phyloP scores from a whole-genome alignment of 2,113 vertebrate genomes.

The Nansenia antarctica region DNA sequence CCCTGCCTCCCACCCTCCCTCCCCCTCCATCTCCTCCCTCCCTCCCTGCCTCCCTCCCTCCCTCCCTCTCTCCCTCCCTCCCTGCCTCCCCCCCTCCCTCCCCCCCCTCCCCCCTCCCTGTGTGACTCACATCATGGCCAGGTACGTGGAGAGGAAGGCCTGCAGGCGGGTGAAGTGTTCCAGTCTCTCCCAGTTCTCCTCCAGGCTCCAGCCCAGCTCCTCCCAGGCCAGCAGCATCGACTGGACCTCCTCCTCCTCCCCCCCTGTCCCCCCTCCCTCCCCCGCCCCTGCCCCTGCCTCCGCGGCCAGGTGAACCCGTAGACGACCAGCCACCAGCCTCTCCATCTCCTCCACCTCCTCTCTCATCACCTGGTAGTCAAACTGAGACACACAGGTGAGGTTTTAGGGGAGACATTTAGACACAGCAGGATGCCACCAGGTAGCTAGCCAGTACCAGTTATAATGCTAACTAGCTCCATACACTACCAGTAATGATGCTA shows the following conservation, averaged over 20 bases:
- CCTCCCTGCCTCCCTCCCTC: too few species aligned
- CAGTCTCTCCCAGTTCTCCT: conserved; percentile 41
- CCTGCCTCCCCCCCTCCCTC: too few species aligned
- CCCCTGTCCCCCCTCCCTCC: conserved; percentile 32
- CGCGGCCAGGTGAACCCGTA: conserved; percentile 36
- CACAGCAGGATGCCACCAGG: too few species aligned
- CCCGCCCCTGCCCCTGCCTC: conserved; percentile 9
- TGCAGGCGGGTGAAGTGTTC: conserved; percentile 56
- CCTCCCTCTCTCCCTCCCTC: too few species aligned
- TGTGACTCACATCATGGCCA: conserved; percentile 76
- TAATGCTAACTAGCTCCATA: too few species aligned
- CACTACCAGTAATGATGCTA: too few species aligned
- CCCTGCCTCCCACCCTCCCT: too few species aligned
- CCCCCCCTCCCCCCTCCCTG: neutral
- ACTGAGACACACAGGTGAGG: too few species aligned
- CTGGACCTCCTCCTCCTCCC: conserved; percentile 32
- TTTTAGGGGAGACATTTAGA: too few species aligned
- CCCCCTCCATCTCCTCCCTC: too few species aligned
- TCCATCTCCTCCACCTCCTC: conserved; percentile 63
- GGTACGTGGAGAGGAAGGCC: conserved; percentile 72
- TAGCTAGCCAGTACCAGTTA: too few species aligned
- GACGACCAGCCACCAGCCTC: conserved; percentile 10
- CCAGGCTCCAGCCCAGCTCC: conserved; percentile 53
- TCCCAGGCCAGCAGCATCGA: conserved; percentile 56
- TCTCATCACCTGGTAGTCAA: conserved; percentile 31